Conservation (phyloP, 2,797 vertebrate genomes). For the Lophotriccus pileatus region DNA sequence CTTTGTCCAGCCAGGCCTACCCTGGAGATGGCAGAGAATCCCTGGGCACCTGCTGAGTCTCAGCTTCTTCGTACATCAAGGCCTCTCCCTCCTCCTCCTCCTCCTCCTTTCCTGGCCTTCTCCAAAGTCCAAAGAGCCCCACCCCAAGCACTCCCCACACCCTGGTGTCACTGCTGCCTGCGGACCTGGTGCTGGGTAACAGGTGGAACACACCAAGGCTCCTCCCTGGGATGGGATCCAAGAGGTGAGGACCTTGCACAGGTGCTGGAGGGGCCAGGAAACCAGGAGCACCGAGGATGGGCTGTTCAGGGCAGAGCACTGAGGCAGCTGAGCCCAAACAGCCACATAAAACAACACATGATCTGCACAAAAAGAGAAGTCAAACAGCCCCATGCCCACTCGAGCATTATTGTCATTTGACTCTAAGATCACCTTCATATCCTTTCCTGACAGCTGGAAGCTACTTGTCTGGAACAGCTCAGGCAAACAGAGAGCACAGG, state of each 20-base stretch:
- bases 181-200: neutral
- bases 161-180: neutral
- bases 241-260: neutral
- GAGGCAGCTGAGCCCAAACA: neutral
- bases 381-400: neutral
- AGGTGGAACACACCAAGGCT: rapidly evolving
- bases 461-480: neutral
- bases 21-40: neutral
- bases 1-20: neutral
- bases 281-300: rapidly evolving
- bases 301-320: neutral
- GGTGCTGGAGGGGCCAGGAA: rapidly evolving
- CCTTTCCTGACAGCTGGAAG: neutral
- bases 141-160: neutral
- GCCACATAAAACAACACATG: rapidly evolving
- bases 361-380: neutral
- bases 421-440: neutral
- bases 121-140: neutral
- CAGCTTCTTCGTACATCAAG: neutral
- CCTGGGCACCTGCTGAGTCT: neutral
- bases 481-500: rapidly evolving
- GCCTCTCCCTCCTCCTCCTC: neutral
- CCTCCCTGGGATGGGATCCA: neutral
- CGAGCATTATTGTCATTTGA: neutral
- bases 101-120: neutral